phyloP scores from a whole-genome alignment of 2,113 vertebrate species.

The Taxidea taxus region DNA sequence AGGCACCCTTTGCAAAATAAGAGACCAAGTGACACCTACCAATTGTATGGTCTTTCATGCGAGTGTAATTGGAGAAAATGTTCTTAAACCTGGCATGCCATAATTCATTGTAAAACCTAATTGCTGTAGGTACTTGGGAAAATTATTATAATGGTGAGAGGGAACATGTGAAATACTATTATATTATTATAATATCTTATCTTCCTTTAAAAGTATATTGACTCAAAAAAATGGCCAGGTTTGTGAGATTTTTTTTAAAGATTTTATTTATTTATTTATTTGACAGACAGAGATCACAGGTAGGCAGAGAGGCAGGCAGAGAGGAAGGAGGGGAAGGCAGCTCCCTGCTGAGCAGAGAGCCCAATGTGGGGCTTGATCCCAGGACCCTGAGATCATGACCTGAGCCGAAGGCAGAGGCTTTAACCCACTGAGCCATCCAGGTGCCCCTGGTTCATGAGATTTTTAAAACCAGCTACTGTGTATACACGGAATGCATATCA shows the following conservation, averaged over 20 bases:
- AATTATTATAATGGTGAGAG: slow-evolving; percentile 15
- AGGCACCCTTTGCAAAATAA: slow-evolving; percentile 84
- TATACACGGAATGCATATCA: slow-evolving; percentile 57
- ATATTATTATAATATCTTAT: not conserved
- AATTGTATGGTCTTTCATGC: not conserved
- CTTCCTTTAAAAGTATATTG: slow-evolving; percentile 46
- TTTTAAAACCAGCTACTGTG: slow-evolving; percentile 42
- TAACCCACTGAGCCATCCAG: no score
- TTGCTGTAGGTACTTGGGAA: slow-evolving; percentile 45
- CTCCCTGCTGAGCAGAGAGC: no score
- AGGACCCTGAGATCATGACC: no score
- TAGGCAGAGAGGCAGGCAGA: no score
- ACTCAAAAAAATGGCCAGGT: slow-evolving; percentile 36
- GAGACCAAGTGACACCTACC: slow-evolving; percentile 57
- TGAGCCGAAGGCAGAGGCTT: no score
- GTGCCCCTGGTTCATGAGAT: slow-evolving; percentile 28
- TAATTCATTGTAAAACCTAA: slow-evolving; percentile 57
- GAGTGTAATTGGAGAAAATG: slow-evolving; percentile 8
- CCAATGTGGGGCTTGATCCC: no score
- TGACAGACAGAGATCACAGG: no score
- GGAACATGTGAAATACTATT: slow-evolving; percentile 33
- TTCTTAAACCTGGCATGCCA: slow-evolving; percentile 34
- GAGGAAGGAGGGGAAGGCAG: no score
- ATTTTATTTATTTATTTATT: no score
- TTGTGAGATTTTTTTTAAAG: slow-evolving; percentile 52